Conservation (phyloP, 2,797 vertebrate species). For the Macropodus opercularis region DNA sequence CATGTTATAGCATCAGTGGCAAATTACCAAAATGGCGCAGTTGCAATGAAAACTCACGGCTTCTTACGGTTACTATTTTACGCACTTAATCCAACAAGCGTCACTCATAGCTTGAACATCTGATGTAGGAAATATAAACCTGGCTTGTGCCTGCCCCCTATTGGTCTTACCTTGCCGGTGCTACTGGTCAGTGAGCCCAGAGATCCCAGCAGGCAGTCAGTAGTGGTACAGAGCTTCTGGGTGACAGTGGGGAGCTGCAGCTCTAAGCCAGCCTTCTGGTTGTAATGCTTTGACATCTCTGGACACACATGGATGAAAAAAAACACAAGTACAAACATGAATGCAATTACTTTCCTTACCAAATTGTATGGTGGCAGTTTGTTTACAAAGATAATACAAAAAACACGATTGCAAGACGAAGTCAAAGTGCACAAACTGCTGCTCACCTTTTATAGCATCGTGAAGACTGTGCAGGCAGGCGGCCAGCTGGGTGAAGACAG, state of each 20-base stretch:
- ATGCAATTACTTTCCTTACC: background rate
- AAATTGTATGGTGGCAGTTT: too few relatives aligned
- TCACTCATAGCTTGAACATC: background rate
- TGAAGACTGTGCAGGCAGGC: slow-evolving; percentile 90
- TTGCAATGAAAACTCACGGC: slow-evolving; percentile 35
- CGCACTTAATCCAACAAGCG: slow-evolving; percentile 16
- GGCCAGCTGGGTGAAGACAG: slow-evolving; percentile 91
- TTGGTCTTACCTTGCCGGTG: slow-evolving; percentile 89
- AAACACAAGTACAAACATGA: slow-evolving; percentile 9
- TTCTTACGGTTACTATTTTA: slow-evolving; percentile 26
- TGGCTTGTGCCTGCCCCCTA: slow-evolving; percentile 63
- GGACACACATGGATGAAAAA: slow-evolving; percentile 39
- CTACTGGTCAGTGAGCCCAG: slow-evolving; percentile 88
- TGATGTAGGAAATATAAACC: background rate
- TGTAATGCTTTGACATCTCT: slow-evolving; percentile 96
- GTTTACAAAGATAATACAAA: too few relatives aligned
- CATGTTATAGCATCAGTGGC: slow-evolving; percentile 31
- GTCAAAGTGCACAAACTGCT: slow-evolving; percentile 6
- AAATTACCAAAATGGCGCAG: slow-evolving; percentile 47
- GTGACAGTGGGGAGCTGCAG: slow-evolving; percentile 92
- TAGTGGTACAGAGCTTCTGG: slow-evolving; percentile 95
- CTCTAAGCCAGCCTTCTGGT: slow-evolving; percentile 92
- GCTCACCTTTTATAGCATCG: slow-evolving; percentile 89
- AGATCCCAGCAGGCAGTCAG: slow-evolving; percentile 95
- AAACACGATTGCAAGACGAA: background rate